phyloP scores from a whole-genome alignment of 2,888 invertebrate genomes.

The Pedicia rivosa region DNA sequence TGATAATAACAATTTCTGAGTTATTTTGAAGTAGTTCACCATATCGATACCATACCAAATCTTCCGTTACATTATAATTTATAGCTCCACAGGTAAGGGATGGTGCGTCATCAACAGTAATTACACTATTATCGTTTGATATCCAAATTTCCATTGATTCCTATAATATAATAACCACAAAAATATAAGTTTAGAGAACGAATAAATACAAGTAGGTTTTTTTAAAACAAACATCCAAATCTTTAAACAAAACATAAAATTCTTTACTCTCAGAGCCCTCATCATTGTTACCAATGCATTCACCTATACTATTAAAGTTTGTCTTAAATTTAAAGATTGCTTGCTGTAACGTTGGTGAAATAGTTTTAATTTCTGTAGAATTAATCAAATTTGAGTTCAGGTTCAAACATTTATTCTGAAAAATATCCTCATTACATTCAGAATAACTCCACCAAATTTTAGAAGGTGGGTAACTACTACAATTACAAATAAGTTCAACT shows the following conservation, averaged over 20 bases:
- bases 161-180: too few relatives aligned
- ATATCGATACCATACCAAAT: constrained; percentile 34
- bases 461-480: constrained; percentile 40
- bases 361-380: too few relatives aligned
- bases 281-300: constrained; percentile 31
- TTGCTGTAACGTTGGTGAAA: background rate
- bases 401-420: constrained; percentile 23
- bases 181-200: background rate
- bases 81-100: constrained; percentile 42
- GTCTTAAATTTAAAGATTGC: constrained; percentile 25
- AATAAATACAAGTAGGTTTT: background rate
- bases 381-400: constrained; percentile 9
- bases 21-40: constrained; percentile 14
- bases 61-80: constrained; percentile 33
- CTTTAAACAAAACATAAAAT: constrained; percentile 23
- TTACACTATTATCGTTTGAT: constrained; percentile 24
- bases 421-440: constrained; percentile 28
- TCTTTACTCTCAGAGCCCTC: constrained; percentile 20
- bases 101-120: constrained; percentile 38
- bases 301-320: constrained; percentile 28
- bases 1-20: constrained; percentile 16
- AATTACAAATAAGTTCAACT: constrained; percentile 33
- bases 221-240: constrained; percentile 17
- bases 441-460: constrained; percentile 37
- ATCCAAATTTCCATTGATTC: constrained; percentile 29